Evolutionary conservation across 2,888 invertebrate species (phyloP).

Genomic region (Kuschelorhynchus macadamiae): DNA sequence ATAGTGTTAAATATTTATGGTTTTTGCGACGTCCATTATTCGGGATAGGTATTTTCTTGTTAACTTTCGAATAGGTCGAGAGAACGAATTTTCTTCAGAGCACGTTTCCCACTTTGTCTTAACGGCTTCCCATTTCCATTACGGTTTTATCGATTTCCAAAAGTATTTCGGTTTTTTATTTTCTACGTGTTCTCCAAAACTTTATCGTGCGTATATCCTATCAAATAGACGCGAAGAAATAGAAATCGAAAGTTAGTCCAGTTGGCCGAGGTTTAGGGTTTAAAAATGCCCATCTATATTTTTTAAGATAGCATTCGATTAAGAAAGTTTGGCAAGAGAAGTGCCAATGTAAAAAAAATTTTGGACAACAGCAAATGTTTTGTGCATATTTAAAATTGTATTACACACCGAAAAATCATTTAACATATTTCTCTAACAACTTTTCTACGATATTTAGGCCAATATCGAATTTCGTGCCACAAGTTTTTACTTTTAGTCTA

Average conservation of each 20-base stretch:
- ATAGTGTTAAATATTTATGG: constrained; percentile 42
- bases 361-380: too few relatives aligned
- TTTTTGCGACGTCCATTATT: constrained; percentile 30
- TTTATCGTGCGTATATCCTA: constrained; percentile 38
- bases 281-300: too few relatives aligned
- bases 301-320: too few relatives aligned
- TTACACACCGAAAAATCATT: too few relatives aligned
- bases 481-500: too few relatives aligned
- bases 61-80: constrained; percentile 38
- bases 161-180: constrained; percentile 47
- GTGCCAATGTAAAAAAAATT: too few relatives aligned
- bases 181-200: constrained; percentile 35
- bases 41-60: constrained; percentile 46
- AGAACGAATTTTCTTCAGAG: constrained; percentile 39
- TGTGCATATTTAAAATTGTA: too few relatives aligned
- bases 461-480: too few relatives aligned
- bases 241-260: constrained; percentile 20
- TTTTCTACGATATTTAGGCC: too few relatives aligned
- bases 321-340: too few relatives aligned
- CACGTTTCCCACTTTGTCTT: constrained; percentile 48
- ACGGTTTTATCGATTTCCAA: constrained; percentile 45
- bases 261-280: too few relatives aligned
- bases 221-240: constrained; percentile 25
- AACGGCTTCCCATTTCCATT: constrained; percentile 49
- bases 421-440: too few relatives aligned